Evolutionary conservation across 2,113 vertebrate genomes (phyloP).

Genomic region (Tapirus terrestris): DNA sequence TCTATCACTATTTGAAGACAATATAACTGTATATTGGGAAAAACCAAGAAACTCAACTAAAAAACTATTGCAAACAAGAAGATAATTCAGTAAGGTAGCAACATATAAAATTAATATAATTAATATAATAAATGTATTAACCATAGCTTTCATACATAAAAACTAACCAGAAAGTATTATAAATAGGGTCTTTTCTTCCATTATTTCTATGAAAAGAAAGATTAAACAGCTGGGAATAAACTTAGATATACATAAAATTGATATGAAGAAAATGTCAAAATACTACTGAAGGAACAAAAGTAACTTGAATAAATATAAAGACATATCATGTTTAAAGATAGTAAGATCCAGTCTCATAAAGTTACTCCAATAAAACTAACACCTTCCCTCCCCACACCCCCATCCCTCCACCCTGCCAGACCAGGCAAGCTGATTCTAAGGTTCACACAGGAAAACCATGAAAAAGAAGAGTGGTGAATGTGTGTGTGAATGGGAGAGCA

Average conservation of each 20-base stretch:
- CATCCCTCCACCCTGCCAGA: background rate
- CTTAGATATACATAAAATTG: background rate
- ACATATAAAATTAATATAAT: background rate
- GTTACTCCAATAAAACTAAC: background rate
- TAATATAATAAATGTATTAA: background rate
- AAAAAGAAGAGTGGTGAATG: background rate
- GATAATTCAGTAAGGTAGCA: background rate
- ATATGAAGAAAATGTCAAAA: conserved; percentile 9
- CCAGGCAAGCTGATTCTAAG: background rate
- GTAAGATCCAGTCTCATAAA: background rate
- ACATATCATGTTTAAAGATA: background rate
- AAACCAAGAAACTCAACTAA: background rate
- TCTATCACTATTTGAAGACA: background rate
- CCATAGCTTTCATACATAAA: background rate
- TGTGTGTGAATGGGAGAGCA: background rate
- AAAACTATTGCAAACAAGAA: conserved; percentile 15
- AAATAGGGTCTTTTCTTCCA: background rate
- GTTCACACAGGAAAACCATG: background rate
- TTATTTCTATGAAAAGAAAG: conserved; percentile 4
- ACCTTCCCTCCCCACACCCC: no score
- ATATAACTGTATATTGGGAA: background rate
- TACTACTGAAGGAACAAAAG: background rate
- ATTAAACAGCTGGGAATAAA: conserved; percentile 3
- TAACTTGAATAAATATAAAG: background rate
- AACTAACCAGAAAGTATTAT: background rate